phyloP scores from a whole-genome alignment of 2,888 invertebrate genomes.

The Isotomurus palustris region DNA sequence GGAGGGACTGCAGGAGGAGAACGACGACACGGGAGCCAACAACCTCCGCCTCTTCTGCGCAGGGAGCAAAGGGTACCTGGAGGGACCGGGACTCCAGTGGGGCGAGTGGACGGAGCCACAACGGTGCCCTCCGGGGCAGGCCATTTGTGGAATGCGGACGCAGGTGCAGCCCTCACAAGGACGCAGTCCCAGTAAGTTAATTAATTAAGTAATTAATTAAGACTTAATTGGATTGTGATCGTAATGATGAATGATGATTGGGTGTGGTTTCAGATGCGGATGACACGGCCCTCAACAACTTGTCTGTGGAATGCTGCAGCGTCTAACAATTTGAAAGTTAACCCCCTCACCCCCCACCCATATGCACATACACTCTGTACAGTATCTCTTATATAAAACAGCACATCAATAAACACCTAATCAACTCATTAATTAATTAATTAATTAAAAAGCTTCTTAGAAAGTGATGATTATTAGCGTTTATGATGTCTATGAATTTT shows the following conservation, averaged over 20 bases:
- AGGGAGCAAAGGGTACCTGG: constrained; percentile 18
- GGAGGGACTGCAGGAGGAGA: constrained; percentile 24
- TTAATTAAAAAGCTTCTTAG: too few species aligned
- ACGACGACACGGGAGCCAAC: constrained; percentile 31
- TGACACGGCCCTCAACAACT: constrained; percentile 27
- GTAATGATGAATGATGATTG: neutral
- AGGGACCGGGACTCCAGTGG: constrained; percentile 32
- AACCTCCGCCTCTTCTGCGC: constrained; percentile 29
- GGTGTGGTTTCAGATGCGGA: constrained; percentile 24
- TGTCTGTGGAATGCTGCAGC: constrained; percentile 22
- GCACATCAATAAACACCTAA: too few species aligned
- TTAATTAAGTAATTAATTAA: neutral
- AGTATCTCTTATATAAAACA: too few species aligned
- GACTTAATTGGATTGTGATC: neutral
- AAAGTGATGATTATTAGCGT: too few species aligned
- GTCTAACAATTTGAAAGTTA: neutral
- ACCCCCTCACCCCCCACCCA: neutral
- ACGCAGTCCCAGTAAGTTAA: constrained; percentile 1
- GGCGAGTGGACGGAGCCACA: constrained; percentile 35
- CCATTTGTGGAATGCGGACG: constrained; percentile 36
- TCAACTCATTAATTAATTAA: too few species aligned
- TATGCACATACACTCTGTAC: too few species aligned
- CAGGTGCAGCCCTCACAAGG: constrained; percentile 28
- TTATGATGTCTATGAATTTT: constrained; percentile 1
- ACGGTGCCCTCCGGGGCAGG: constrained; percentile 25